Evolutionary conservation across 1,140 invertebrate species (phyloP), one percentile per base, ranked within the genome.

Genomic region (Lucilia cuprina): DNA sequence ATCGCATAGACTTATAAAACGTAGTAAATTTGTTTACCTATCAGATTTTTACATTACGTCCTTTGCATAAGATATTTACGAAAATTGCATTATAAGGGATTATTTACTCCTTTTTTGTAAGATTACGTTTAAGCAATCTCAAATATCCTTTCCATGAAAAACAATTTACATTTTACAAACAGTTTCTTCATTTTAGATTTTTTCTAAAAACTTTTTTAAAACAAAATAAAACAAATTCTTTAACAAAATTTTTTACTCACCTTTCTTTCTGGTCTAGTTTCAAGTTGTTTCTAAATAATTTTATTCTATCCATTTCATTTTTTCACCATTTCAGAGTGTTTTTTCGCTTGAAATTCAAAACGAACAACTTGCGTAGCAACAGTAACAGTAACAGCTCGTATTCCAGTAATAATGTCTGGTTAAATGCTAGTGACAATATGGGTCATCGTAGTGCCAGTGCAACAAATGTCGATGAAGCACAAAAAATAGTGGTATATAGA

Each of bases 301-400:
- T 12, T 60, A n/a, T 74, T 74, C 1, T 17, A 17, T 17, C 17
- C 47, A 41, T 82, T 82, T n/a, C n/a, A n/a, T n/a, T 82, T 84
- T 17, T 21, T 82, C n/a, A 0, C 21, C 8, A 60, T 85, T 80
- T 41, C 82, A 85, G 84, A 75, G 84, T 85, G 25, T 85, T 85
- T 85, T 85, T 85, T 85, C 84, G 84, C 60, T 30, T 82, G 60
- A 82, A 78, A 41, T 74, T 84, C 10, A 19, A 47, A 49, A 84
- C 19, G 21, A 78, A 41, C 41, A 75, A 21, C 17, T 49, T 34
- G 35, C 30, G 34, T 47, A 47, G 60, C 74, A 83, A 12, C 30
- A 55, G 7, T 13, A 21, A n/a, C 70, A 77, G n/a, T n/a, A n/a
- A 82, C 65, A 77, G 65, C 34, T 34, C 19, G 34, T 19, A 30